Conservation (phyloP, 2,888 invertebrate genomes). For the Spilarctia lutea region DNA sequence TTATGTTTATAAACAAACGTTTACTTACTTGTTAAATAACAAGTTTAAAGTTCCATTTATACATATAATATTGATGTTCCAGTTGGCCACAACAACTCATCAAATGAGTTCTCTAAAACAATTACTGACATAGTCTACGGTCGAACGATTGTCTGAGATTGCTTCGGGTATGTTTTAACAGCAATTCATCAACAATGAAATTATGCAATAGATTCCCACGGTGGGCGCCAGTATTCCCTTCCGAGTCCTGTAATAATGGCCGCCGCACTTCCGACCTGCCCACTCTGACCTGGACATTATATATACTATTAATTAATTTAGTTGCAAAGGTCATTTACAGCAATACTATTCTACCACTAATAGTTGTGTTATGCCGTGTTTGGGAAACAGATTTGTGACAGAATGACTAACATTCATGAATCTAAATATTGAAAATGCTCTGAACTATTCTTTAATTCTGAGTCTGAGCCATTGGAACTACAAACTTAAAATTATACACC, state of each 20-base stretch:
- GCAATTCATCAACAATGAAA: not conserved
- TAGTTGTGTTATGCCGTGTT: conserved; percentile 7
- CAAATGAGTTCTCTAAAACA: not conserved
- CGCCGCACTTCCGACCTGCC: conserved; percentile 54
- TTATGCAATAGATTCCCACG: conserved; percentile 29
- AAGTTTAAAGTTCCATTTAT: no score
- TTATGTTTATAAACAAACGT: no score
- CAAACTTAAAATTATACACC: no score
- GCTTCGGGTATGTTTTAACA: not conserved
- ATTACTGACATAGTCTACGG: not conserved
- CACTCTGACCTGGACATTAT: conserved; percentile 54
- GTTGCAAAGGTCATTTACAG: conserved; percentile 40
- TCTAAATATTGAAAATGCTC: no score
- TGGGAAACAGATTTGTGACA: not conserved
- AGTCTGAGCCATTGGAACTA: no score
- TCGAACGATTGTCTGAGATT: not conserved
- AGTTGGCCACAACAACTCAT: not conserved
- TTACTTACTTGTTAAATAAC: no score
- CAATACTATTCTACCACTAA: conserved; percentile 28
- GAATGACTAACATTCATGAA: not conserved
- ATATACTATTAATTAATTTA: conserved; percentile 59
- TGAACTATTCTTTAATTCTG: no score
- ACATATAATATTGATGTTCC: not conserved
- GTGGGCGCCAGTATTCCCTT: conserved; percentile 56
- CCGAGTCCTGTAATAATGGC: conserved; percentile 64